These are phyloP conservation scores for Calameuta idolon DNA, from an alignment of 2,888 invertebrate genomes.

Conservation along the genomic window DNA sequence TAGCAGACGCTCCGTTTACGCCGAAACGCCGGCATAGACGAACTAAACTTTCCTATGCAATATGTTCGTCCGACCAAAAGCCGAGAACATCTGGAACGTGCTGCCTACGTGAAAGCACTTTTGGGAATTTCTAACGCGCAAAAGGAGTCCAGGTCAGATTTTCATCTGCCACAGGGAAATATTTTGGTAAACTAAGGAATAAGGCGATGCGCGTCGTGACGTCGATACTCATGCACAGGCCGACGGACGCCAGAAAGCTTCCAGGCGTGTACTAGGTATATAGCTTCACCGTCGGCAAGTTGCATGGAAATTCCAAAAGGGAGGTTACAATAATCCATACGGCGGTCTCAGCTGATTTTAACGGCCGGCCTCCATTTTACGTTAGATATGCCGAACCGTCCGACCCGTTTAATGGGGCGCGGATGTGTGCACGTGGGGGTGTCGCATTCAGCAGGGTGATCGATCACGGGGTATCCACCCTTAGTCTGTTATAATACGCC, in stretches of 20 bases:
- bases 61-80: conserved; percentile 23
- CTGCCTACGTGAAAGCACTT: conserved; percentile 3
- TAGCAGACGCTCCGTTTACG: conserved; percentile 16
- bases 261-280: neutral
- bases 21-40: conserved; percentile 13
- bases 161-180: neutral
- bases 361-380: conserved; percentile 15
- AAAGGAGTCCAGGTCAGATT: neutral
- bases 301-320: neutral
- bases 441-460: conserved; percentile 62
- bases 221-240: neutral
- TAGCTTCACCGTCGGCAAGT: neutral
- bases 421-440: conserved; percentile 60
- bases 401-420: conserved; percentile 58
- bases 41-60: conserved; percentile 27
- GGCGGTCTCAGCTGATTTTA: conserved; percentile 16
- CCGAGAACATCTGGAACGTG: conserved; percentile 38
- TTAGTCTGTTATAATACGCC: conserved; percentile 56
- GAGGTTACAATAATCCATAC: neutral
- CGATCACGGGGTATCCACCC: conserved; percentile 62
- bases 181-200: neutral
- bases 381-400: conserved; percentile 4
- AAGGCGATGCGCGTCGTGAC: neutral
- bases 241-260: neutral
- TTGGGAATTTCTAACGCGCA: neutral